Conservation (phyloP, 2,113 vertebrate genomes). For the Globicephala melas region DNA sequence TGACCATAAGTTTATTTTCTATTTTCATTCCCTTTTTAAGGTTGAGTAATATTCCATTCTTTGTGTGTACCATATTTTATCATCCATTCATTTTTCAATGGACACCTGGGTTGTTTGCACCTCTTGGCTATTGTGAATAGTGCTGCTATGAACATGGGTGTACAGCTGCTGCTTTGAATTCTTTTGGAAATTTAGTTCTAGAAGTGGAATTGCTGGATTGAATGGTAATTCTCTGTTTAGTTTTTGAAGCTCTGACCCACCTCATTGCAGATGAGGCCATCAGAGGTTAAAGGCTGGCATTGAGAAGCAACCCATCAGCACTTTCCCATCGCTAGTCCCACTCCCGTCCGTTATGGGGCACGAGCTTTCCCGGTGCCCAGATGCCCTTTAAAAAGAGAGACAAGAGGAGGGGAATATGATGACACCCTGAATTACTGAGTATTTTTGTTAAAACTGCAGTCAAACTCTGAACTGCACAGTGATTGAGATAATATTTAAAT, state of each 20-base stretch:
- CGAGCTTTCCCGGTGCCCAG: neutral
- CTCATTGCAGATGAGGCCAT: neutral
- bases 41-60: neutral
- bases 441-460: neutral
- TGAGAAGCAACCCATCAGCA: rapidly evolving
- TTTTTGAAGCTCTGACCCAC: neutral
- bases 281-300: rapidly evolving
- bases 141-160: neutral
- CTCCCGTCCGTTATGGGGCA: rapidly evolving
- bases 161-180: neutral
- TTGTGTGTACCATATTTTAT: neutral
- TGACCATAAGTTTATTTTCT: too few species aligned
- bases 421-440: neutral
- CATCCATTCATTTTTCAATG: neutral
- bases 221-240: neutral
- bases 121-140: neutral
- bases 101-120: neutral
- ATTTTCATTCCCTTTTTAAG: too few species aligned
- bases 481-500: neutral
- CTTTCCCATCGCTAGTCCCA: too few species aligned
- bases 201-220: neutral
- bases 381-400: neutral
- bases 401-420: neutral
- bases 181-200: neutral
- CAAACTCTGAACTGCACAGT: neutral